Base-by-base conservation (phyloP, 2,888 invertebrate genomes). In the Noctua janthina region DNA sequence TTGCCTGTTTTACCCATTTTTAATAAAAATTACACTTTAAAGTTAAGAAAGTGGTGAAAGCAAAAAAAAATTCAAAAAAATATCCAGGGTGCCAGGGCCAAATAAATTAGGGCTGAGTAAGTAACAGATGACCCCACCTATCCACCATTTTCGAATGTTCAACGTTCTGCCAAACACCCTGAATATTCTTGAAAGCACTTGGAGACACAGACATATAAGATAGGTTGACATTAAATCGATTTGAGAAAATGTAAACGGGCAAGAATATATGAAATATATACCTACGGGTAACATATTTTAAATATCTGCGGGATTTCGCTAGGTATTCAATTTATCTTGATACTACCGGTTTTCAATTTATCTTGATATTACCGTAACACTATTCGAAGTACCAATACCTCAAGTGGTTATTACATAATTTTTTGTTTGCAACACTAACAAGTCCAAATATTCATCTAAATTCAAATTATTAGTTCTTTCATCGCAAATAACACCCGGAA, bases 401-500 rank as follows among this genome's bases (percentile, higher is more conserved):
- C 6, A 15, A 29, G 6, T 6, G 23, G 10, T 11, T 20, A 51
- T 70, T 17, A 49, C 1, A 67, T 35, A n/a, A 46, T 46, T 20
- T 43, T 56, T 2, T 13, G 13, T 49, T 68, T 5, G 20, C 15
- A 11, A 66, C 39, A 39, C 1, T 51, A 20, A 43, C 4, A 49
- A 49, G 29, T 35, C 4, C 20, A 67, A 67, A 54, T 43, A 23
- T 10, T 39, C 39, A 67, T 35, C 17, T 59, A 59, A 64, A 35
- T 73, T 69, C 13, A 67, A 62, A 51, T 68, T 71, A 46, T 49
- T 64, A 70, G 51, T 74, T 75, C 69, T 76, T 74, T 75, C 71
- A 78, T 79, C 66, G 81, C 81, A 83, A 88, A 88, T 84, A 84
- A 86, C 81, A 80, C 79, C 46, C 80, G 77, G 78, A 85, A 84